phyloP scores from a whole-genome alignment of 2,888 invertebrate genomes.

The Acleris literana region DNA sequence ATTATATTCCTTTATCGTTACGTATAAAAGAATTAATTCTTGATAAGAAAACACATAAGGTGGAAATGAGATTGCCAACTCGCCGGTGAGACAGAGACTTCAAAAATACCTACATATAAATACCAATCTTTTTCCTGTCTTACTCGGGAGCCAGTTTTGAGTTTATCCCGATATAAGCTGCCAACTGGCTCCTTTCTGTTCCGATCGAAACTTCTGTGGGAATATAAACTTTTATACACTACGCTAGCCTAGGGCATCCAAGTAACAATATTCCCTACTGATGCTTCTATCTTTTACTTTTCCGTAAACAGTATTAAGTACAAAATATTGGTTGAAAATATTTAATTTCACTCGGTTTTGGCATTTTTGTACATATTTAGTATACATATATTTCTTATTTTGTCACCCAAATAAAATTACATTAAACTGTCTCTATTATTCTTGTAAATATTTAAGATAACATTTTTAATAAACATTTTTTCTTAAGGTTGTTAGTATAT shows the following conservation, averaged over 20 bases:
- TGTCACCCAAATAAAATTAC: conserved; percentile 3
- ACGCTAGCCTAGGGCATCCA: conserved; percentile 20
- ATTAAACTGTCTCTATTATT: not conserved
- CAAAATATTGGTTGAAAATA: not conserved
- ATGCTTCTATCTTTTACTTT: conserved; percentile 24
- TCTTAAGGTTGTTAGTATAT: too few relatives aligned
- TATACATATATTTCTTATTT: not conserved
- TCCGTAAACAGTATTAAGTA: not conserved
- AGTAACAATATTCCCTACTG: conserved; percentile 10
- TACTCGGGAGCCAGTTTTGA: conserved; percentile 13
- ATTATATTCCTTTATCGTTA: too few relatives aligned
- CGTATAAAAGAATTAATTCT: too few relatives aligned
- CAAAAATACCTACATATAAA: too few relatives aligned
- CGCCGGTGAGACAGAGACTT: too few relatives aligned
- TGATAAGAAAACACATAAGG: too few relatives aligned
- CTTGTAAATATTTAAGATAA: conserved; percentile 7
- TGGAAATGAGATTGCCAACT: too few relatives aligned
- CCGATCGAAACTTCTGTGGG: conserved; percentile 17
- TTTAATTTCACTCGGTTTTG: too few relatives aligned
- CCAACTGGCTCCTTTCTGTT: conserved; percentile 8
- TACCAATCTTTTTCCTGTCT: conserved; percentile 7
- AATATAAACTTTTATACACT: conserved; percentile 12
- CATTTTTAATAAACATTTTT: conserved; percentile 7
- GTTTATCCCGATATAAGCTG: conserved; percentile 24
- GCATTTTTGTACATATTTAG: too few relatives aligned